These are phyloP conservation scores for Gonatopus flavifemur DNA, from an alignment of 1,140 invertebrate species.

Conservation along the genomic window DNA sequence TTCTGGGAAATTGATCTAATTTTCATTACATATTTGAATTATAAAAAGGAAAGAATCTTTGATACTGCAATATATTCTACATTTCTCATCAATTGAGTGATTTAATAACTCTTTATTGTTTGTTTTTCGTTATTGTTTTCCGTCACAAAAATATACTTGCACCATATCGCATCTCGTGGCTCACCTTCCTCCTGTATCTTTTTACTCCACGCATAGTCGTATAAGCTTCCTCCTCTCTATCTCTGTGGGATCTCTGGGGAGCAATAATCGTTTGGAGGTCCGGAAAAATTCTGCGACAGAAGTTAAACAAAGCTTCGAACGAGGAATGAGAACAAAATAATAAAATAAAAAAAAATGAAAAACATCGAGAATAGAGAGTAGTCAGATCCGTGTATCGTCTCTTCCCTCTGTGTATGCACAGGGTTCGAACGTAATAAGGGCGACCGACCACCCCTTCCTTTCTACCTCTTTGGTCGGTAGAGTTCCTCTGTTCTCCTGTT, in stretches of 20 bases:
- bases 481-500: constrained; percentile 44
- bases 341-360: constrained; percentile 24
- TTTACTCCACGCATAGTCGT: too few species aligned
- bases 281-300: constrained; percentile 50
- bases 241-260: constrained; percentile 44
- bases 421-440: constrained; percentile 47
- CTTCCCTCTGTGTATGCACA: too few species aligned
- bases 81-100: too few species aligned
- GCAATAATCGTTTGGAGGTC: constrained; percentile 46
- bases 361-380: constrained; percentile 11
- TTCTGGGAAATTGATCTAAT: too few species aligned
- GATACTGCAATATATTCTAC: too few species aligned
- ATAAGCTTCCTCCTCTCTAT: constrained; percentile 22
- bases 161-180: not conserved
- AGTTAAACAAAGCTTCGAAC: constrained; percentile 50
- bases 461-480: constrained; percentile 9
- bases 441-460: constrained; percentile 31
- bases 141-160: not conserved
- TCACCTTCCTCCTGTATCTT: too few species aligned
- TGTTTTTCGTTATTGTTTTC: not conserved
- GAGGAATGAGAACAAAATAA: constrained; percentile 19
- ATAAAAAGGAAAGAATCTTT: too few species aligned
- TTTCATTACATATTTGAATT: too few species aligned
- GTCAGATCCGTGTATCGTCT: not conserved
- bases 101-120: too few species aligned